Percentiles rank a stretch among this genome's conserved stretches.
Evolutionary conservation across 2,113 vertebrate species (phyloP).

Genomic region (Datnioides undecimradiatus): DNA sequence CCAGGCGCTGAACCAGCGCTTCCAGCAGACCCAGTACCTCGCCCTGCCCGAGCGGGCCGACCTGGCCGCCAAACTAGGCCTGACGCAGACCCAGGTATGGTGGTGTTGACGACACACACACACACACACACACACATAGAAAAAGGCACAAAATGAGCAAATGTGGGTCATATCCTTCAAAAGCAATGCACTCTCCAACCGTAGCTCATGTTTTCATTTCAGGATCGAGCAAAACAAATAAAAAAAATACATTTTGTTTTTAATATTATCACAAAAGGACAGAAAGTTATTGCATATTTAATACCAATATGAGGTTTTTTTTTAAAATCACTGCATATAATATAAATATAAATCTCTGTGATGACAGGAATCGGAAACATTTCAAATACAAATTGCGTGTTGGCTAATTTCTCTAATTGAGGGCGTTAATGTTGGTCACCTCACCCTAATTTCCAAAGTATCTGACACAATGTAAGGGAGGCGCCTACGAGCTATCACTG

Average conservation of each 20-base stretch:
- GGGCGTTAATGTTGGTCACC: not conserved
- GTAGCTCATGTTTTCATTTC: not conserved
- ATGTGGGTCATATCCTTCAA: not conserved
- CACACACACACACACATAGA: not conserved
- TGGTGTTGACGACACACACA: not conserved
- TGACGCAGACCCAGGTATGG: constrained; percentile 94
- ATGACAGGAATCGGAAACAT: not conserved
- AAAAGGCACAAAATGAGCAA: not conserved
- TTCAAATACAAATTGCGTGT: not conserved
- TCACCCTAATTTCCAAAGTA: not conserved
- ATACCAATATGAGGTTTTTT: not conserved
- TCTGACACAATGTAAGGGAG: not conserved
- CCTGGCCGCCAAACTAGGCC: constrained; percentile 90
- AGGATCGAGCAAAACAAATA: not conserved
- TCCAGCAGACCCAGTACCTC: constrained; percentile 96
- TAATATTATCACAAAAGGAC: not conserved
- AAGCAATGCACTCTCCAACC: not conserved
- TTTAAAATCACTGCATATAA: too few species aligned
- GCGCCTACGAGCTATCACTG: not conserved
- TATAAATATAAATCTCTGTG: not conserved
- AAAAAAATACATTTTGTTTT: not conserved
- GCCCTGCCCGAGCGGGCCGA: constrained; percentile 92
- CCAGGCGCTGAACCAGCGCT: constrained; percentile 92
- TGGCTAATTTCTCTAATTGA: not conserved
- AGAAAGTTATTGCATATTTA: not conserved